phyloP scores from a whole-genome alignment of 2,113 vertebrate species.

The Paralichthys olivaceus region DNA sequence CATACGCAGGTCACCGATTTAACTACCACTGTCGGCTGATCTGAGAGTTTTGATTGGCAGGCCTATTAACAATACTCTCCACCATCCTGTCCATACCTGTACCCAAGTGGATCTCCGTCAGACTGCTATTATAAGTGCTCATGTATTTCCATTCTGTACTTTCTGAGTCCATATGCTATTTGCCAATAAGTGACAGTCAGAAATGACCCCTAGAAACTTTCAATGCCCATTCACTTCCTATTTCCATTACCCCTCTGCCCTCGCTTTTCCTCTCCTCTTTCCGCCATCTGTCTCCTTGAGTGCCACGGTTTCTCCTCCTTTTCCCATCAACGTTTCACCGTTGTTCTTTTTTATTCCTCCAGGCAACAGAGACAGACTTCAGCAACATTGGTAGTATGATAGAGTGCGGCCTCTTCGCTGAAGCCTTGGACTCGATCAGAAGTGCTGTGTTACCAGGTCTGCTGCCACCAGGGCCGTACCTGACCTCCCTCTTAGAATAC shows the following conservation, averaged over 20 bases:
- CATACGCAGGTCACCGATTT: conserved; percentile 78
- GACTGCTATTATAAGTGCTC: conserved; percentile 71
- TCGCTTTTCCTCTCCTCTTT: conserved; percentile 31
- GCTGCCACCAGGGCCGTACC: conserved; percentile 83
- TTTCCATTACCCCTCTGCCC: conserved; percentile 73
- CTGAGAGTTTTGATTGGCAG: conserved; percentile 80
- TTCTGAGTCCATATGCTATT: conserved; percentile 64
- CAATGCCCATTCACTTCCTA: conserved; percentile 54
- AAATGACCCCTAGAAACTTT: conserved; percentile 61
- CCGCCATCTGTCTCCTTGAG: conserved; percentile 30
- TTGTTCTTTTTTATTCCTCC: conserved; percentile 55
- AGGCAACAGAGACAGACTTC: conserved; percentile 73
- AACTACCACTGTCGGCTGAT: conserved; percentile 73
- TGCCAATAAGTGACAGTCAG: conserved; percentile 69
- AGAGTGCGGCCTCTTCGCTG: conserved; percentile 84
- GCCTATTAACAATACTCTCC: conserved; percentile 78
- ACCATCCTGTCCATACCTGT: conserved; percentile 60
- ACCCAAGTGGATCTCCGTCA: conserved; percentile 73
- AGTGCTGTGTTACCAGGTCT: conserved; percentile 79
- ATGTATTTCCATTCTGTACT: conserved; percentile 69
- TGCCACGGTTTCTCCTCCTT: conserved; percentile 47
- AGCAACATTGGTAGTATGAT: conserved; percentile 76
- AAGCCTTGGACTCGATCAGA: conserved; percentile 88
- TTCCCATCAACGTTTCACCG: conserved; percentile 43
- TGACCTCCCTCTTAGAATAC: conserved; percentile 86